Evolutionary conservation across 1,140 invertebrate species (phyloP).

Genomic region (Cotesia chilonis): DNA sequence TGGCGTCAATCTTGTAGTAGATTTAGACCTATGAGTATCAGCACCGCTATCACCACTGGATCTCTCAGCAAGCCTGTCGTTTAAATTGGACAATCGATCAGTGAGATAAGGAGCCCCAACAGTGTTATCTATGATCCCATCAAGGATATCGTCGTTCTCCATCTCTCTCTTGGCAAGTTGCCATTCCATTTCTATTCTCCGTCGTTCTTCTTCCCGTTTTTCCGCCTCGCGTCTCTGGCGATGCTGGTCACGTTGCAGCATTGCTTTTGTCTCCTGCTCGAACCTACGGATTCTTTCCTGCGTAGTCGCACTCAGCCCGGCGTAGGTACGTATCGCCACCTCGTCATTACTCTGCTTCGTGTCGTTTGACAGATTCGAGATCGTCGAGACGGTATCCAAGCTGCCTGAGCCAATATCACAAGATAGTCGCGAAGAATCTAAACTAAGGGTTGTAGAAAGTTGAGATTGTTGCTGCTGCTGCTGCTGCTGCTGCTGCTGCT

Average conservation of each 20-base stretch:
- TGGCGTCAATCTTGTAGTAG: slow-evolving; percentile 44
- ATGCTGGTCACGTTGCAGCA: slow-evolving; percentile 70
- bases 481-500: slow-evolving; percentile 22
- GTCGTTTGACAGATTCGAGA: slow-evolving; percentile 56
- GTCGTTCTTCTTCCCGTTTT: slow-evolving; percentile 66
- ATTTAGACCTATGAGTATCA: slow-evolving; percentile 42
- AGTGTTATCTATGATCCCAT: slow-evolving; percentile 65
- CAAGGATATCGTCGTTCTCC: slow-evolving; percentile 71
- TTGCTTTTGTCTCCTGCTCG: slow-evolving; percentile 76
- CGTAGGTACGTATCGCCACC: slow-evolving; percentile 68
- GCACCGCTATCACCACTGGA: slow-evolving; percentile 20
- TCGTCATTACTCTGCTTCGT: slow-evolving; percentile 64
- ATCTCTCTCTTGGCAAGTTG: slow-evolving; percentile 71
- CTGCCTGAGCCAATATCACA: slow-evolving; percentile 46
- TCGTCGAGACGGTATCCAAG: slow-evolving; percentile 53
- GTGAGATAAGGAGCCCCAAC: slow-evolving; percentile 49
- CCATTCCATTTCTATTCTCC: slow-evolving; percentile 71
- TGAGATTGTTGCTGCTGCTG: slow-evolving; percentile 33
- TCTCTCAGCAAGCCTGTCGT: slow-evolving; percentile 37
- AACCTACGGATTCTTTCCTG: slow-evolving; percentile 75
- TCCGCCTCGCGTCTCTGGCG: slow-evolving; percentile 61
- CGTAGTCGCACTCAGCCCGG: slow-evolving; percentile 69
- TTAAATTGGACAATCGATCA: slow-evolving; percentile 46
- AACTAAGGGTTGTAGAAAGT: slow-evolving; percentile 38
- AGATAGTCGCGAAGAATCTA: slow-evolving; percentile 46